Conservation (phyloP, 2,888 invertebrate genomes). For the Kryphioiulus occultus region DNA sequence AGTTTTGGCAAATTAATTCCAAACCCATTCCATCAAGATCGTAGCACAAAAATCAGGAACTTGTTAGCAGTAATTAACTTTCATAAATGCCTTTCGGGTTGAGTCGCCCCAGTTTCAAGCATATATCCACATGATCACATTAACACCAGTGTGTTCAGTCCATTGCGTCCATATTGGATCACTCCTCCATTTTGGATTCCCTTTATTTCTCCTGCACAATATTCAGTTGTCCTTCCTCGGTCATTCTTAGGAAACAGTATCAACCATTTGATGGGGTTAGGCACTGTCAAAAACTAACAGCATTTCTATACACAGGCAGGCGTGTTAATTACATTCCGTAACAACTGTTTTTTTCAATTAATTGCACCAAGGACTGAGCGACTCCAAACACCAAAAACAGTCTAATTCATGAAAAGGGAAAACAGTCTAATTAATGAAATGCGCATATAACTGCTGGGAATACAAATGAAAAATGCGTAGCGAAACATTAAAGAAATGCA, state of each 20-base stretch:
- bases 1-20: neutral
- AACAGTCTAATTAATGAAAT: neutral
- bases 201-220: neutral
- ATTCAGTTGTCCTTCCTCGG: neutral
- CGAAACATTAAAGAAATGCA: neutral
- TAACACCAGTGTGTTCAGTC: neutral
- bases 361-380: conserved; percentile 21
- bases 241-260: conserved; percentile 39
- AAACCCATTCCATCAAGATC: neutral
- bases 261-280: conserved; percentile 17
- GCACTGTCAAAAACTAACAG: conserved; percentile 40
- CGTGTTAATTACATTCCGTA: conserved; percentile 6
- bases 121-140: neutral
- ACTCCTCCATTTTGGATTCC: neutral
- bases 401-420: neutral
- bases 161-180: neutral
- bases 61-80: neutral
- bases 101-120: conserved; percentile 1
- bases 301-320: conserved; percentile 22
- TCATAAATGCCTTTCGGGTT: neutral
- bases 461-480: neutral
- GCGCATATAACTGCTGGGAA: neutral
- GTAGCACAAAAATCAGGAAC: neutral
- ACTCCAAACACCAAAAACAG: conserved; percentile 28
- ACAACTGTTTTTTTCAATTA: conserved; percentile 7